Evolutionary conservation across 2,888 invertebrate genomes (phyloP).

Genomic region (Melanotus villosus): DNA sequence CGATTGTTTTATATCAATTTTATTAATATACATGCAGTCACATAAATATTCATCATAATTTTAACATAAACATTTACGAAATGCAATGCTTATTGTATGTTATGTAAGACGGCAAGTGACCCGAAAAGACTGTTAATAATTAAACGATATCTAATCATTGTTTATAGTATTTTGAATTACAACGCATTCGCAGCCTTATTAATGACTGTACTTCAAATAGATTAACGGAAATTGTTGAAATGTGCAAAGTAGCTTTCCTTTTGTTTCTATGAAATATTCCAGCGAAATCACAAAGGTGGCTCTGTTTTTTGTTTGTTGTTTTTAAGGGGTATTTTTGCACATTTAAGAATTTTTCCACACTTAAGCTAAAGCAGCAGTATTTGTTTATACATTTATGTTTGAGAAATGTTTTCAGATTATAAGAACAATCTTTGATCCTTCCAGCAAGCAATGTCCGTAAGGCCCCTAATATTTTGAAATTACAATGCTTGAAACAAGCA

Average conservation of each 20-base stretch:
- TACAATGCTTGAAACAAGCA: too few relatives aligned
- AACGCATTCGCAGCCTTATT: background rate
- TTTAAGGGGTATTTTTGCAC: too few relatives aligned
- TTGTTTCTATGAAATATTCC: too few relatives aligned
- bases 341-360: too few relatives aligned
- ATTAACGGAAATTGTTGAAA: background rate
- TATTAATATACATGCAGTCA: slow-evolving; percentile 8
- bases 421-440: too few relatives aligned
- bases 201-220: background rate
- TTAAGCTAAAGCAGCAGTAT: too few relatives aligned
- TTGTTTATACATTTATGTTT: too few relatives aligned
- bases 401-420: too few relatives aligned
- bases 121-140: slow-evolving; percentile 20
- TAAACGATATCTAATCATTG: slow-evolving; percentile 18
- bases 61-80: slow-evolving; percentile 18
- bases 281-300: too few relatives aligned
- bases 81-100: slow-evolving; percentile 22
- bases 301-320: too few relatives aligned
- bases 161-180: slow-evolving; percentile 8
- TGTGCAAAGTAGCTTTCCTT: background rate
- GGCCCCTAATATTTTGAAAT: too few relatives aligned
- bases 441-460: too few relatives aligned
- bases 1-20: background rate
- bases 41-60: background rate
- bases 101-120: slow-evolving; percentile 22